Conservation (phyloP, 37 sponge, comb jelly and placozoan genomes). For the Petrosia ficiformis region DNA sequence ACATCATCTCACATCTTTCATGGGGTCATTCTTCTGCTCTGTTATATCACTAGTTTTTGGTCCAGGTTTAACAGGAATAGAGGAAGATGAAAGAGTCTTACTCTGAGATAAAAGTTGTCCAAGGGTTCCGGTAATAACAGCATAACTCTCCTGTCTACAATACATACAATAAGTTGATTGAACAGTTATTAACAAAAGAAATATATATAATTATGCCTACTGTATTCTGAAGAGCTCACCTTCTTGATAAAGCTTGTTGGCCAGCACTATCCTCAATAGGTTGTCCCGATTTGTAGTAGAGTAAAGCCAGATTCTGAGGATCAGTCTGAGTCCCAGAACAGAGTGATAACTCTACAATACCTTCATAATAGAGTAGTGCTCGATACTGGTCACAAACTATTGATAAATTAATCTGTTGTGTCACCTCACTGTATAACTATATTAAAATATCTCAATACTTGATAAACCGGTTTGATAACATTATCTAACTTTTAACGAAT, state of each 20-base stretch:
- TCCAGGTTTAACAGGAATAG: constrained; percentile 47
- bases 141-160: constrained; percentile 29
- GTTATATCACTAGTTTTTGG: constrained; percentile 36
- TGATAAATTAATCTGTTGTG: constrained; percentile 66
- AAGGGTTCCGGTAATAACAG: constrained; percentile 16
- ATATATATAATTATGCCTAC: no score
- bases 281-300: constrained; percentile 70
- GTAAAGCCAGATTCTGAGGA: constrained; percentile 72
- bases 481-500: constrained; percentile 61
- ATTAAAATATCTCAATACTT: no score
- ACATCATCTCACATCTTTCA: constrained; percentile 30
- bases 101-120: constrained; percentile 14
- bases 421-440: constrained; percentile 71
- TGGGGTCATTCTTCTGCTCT: constrained; percentile 9
- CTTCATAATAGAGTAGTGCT: constrained; percentile 54
- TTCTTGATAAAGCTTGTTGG: constrained; percentile 38
- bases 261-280: constrained; percentile 60
- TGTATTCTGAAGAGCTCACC: no score
- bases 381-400: constrained; percentile 68
- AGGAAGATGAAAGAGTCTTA: background rate
- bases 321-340: constrained; percentile 73
- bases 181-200: no score
- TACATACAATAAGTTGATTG: background rate
- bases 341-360: constrained; percentile 83
- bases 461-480: background rate